A percentile compares a stretch with the other conserved stretches of the same genome.
Evolutionary conservation across 37 sponge, comb jelly and placozoan genomes (phyloP).

Genomic region (Eunapius fragilis): DNA sequence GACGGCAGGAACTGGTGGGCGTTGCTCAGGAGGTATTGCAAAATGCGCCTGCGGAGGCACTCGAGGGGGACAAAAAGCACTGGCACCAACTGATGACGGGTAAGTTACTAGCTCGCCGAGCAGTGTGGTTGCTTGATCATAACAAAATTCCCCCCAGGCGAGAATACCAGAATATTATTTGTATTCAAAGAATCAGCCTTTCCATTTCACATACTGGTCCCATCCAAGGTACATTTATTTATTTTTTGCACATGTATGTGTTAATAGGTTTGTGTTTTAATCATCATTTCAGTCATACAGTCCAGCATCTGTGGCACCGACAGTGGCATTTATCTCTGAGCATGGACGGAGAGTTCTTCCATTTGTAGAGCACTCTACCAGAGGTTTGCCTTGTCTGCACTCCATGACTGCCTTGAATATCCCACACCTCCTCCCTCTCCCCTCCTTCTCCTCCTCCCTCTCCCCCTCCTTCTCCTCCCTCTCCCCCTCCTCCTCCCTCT

Average conservation of each 20-base stretch:
- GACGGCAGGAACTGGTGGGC: slow-evolving; percentile 27
- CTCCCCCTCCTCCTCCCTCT: no score
- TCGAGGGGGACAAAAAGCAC: neutral
- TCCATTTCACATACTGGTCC: slow-evolving; percentile 24
- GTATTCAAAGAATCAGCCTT: slow-evolving; percentile 2
- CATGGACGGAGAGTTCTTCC: slow-evolving; percentile 42
- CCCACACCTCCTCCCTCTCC: no score
- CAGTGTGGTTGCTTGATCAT: neutral
- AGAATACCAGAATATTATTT: slow-evolving; percentile 37
- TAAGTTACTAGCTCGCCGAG: neutral
- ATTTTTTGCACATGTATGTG: no score
- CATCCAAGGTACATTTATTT: slow-evolving; percentile 3
- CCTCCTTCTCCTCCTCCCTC: no score
- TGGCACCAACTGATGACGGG: neutral
- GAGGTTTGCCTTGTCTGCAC: slow-evolving; percentile 10
- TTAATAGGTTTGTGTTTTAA: neutral
- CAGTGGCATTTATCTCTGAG: slow-evolving; percentile 14
- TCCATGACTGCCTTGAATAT: no score
- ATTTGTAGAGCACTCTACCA: neutral
- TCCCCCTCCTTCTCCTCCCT: no score
- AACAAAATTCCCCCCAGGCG: slow-evolving; percentile 4
- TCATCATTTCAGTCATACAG: neutral
- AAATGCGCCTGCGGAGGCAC: neutral
- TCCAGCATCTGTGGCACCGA: neutral
- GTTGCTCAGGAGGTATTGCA: slow-evolving; percentile 18